A percentile compares a stretch with the other conserved stretches of the same genome.
phyloP scores from a whole-genome alignment of 2,113 vertebrate genomes.

The Capra hircus region DNA sequence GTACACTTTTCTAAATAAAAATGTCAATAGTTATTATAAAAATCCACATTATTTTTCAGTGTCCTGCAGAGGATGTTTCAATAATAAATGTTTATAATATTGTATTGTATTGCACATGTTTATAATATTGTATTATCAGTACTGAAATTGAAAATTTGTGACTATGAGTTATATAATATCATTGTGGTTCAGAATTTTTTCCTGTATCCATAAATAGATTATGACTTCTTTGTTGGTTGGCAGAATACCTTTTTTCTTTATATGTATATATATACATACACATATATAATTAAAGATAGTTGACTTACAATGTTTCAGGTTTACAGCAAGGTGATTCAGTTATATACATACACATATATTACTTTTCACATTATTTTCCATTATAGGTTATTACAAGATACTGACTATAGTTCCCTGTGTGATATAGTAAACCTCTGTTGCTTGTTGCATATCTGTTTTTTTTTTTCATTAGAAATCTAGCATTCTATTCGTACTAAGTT shows the following conservation, averaged over 20 bases:
- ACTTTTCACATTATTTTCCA: not conserved
- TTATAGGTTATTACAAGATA: not conserved
- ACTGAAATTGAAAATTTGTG: not conserved
- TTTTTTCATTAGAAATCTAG: not conserved
- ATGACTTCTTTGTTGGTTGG: not conserved
- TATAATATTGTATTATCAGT: not conserved
- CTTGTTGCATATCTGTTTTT: not conserved
- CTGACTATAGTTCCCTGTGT: not conserved
- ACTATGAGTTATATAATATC: not conserved
- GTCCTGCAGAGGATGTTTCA: not conserved
- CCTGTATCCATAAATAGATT: not conserved
- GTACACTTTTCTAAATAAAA: constrained; percentile 1
- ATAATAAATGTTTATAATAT: not conserved
- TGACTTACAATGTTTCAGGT: not conserved
- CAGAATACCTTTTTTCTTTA: not conserved
- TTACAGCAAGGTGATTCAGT: not conserved
- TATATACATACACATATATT: not conserved
- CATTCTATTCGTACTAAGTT: not conserved
- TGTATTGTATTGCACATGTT: not conserved
- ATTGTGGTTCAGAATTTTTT: not conserved
- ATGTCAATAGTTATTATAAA: constrained; percentile 6
- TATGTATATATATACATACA: not conserved
- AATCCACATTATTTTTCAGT: not conserved
- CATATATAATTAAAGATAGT: not conserved
- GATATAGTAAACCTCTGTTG: not conserved